phyloP scores from a whole-genome alignment of 2,888 invertebrate species.

The Drosophila hamatofila region DNA sequence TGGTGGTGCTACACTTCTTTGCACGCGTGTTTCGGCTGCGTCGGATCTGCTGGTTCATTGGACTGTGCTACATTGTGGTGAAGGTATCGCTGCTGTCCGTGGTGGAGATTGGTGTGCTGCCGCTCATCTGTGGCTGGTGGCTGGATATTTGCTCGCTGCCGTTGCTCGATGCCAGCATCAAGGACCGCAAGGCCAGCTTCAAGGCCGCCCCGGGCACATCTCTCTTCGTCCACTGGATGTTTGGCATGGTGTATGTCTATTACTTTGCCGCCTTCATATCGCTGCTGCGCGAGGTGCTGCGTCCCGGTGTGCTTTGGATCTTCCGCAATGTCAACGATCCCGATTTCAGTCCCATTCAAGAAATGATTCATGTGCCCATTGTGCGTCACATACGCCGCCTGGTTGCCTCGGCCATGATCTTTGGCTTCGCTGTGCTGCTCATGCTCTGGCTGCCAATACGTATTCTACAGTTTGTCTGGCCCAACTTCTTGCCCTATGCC shows the following conservation, averaged over 20 bases:
- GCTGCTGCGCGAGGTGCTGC: slow-evolving; percentile 95
- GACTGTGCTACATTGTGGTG: slow-evolving; percentile 93
- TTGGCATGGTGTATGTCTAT: slow-evolving; percentile 99
- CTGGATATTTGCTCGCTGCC: slow-evolving; percentile 98
- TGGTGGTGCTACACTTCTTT: slow-evolving; percentile 93
- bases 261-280: slow-evolving; percentile 99
- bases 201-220: slow-evolving; percentile 97
- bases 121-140: slow-evolving; percentile 99
- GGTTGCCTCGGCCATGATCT: slow-evolving; percentile 96
- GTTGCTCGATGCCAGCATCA: slow-evolving; percentile 92
- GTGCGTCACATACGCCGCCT: slow-evolving; percentile 95
- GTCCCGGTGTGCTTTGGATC: slow-evolving; percentile 99
- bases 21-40: slow-evolving; percentile 93
- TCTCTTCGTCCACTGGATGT: slow-evolving; percentile 99
- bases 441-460: slow-evolving; percentile 98
- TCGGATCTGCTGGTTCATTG: slow-evolving; percentile 93
- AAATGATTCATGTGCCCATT: slow-evolving; percentile 99
- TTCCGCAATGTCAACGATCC: slow-evolving; percentile 99
- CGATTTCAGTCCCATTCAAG: slow-evolving; percentile 98
- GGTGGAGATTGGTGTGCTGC: slow-evolving; percentile 98
- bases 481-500: slow-evolving; percentile 97
- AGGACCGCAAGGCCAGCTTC: slow-evolving; percentile 95
- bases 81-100: slow-evolving; percentile 97
- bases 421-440: slow-evolving; percentile 97
- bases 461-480: slow-evolving; percentile 92